phyloP scores from a whole-genome alignment of 2,113 vertebrate species.

The Pelusios castaneus region DNA sequence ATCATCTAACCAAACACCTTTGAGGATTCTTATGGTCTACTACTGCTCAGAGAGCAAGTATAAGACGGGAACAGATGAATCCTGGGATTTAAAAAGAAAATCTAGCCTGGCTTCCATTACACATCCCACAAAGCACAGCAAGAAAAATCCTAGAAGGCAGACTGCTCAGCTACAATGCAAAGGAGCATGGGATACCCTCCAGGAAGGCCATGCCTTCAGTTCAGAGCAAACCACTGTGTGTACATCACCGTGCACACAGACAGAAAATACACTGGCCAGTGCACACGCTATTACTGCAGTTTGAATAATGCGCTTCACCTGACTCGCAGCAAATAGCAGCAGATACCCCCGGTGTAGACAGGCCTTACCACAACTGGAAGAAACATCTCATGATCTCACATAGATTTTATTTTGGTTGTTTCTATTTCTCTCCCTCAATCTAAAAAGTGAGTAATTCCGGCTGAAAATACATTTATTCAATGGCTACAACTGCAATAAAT shows the following conservation, averaged over 20 bases:
- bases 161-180: not conserved
- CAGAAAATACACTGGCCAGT: not conserved
- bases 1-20: not conserved
- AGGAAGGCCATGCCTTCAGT: no score
- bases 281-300: not conserved
- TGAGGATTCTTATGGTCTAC: not conserved
- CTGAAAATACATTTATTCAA: not conserved
- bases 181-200: not conserved
- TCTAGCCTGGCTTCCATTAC: not conserved
- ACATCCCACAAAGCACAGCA: not conserved
- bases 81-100: not conserved
- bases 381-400: not conserved
- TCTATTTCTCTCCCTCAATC: slow-evolving; percentile 39
- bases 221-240: no score
- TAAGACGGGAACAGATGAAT: not conserved
- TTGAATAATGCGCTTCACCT: not conserved
- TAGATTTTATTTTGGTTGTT: not conserved
- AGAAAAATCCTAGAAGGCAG: not conserved
- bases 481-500: not conserved
- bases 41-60: not conserved
- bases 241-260: not conserved
- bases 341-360: not conserved
- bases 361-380: not conserved
- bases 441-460: slow-evolving; percentile 17
- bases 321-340: not conserved